Base-by-base conservation (phyloP, 2,113 vertebrate genomes). In the Zapus hudsonius region DNA sequence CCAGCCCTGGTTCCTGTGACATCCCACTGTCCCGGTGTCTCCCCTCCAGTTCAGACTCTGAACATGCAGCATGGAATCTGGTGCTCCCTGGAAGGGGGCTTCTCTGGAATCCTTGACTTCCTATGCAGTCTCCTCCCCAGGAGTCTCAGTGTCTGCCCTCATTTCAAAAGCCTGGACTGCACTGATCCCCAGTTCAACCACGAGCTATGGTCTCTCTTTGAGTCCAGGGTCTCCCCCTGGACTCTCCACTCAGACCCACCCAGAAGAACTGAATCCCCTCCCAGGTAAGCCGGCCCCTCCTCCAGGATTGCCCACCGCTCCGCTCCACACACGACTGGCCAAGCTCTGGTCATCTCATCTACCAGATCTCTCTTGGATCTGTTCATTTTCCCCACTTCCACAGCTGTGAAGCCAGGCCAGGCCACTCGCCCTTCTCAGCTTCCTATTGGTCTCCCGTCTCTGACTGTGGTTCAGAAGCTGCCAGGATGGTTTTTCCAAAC, bases 401-500 rank as follows among this genome's bases (percentile, higher is more conserved):
- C 33, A 31, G n/a, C 23, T 38, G 19, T 27, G 47, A 70, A 40
- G 52, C 70, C 72, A 13, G 27, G 44, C 59, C 38, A 70, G 40
- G 82, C 57, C 11, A 44, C 55, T 42, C 27, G 85, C 33, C 36
- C 33, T 44, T n/a, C n/a, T n/a, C n/a, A n/a, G n/a, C n/a, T n/a
- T n/a, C n/a, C n/a, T n/a, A n/a, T n/a, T n/a, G n/a, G n/a, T n/a
- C n/a, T n/a, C n/a, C n/a, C n/a, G n/a, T n/a, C n/a, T n/a, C n/a
- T n/a, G n/a, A n/a, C n/a, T n/a, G n/a, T n/a, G n/a, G n/a, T n/a
- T 38, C 38, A 47, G 52, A 20, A 76, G 72, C 40, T 73, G 13
- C 89, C 67, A 40, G 57, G 55, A 57, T 69, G 11, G 27, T 38
- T 78, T 93, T 70, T 83, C 36, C 74, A 84, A 95, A 75, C 31